A percentile compares a stretch with the other conserved stretches of the same genome.
Conservation (phyloP, 2,797 vertebrate genomes). For the Hydrolagus colliei region DNA sequence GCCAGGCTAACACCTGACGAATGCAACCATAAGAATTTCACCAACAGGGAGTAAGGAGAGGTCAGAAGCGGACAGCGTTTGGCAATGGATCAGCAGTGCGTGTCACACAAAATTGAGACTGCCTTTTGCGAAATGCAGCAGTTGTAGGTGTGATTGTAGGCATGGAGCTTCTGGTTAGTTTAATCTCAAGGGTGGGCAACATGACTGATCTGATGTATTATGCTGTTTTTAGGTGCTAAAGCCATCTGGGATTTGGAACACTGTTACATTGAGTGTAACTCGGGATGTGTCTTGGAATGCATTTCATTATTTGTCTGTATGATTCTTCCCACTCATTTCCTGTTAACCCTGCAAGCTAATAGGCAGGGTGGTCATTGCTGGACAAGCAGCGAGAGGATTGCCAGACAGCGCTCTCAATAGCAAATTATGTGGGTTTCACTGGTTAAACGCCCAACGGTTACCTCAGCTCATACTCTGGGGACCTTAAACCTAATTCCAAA, state of each 20-base stretch:
- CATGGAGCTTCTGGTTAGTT: neutral
- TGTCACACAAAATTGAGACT: neutral
- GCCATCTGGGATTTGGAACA: neutral
- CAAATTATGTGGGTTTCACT: too few relatives aligned
- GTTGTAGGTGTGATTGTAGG: neutral
- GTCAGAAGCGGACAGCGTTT: neutral
- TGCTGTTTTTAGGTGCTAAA: conserved; percentile 14
- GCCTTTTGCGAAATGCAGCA: neutral
- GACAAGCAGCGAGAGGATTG: neutral
- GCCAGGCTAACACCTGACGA: neutral
- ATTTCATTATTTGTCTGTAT: neutral
- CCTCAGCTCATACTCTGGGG: too few relatives aligned
- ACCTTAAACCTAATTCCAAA: too few relatives aligned
- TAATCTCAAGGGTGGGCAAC: neutral
- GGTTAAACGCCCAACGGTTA: too few relatives aligned
- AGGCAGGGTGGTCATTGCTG: too few relatives aligned
- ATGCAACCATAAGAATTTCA: neutral
- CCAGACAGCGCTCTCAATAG: neutral
- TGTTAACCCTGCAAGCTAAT: too few relatives aligned
- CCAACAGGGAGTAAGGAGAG: neutral
- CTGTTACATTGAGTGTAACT: neutral
- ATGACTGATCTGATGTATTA: neutral
- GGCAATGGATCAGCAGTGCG: neutral
- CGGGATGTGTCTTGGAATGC: neutral
- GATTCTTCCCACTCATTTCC: too few relatives aligned